Base-by-base conservation (phyloP, 1,140 invertebrate genomes). In the Ridgeia piscesae region DNA sequence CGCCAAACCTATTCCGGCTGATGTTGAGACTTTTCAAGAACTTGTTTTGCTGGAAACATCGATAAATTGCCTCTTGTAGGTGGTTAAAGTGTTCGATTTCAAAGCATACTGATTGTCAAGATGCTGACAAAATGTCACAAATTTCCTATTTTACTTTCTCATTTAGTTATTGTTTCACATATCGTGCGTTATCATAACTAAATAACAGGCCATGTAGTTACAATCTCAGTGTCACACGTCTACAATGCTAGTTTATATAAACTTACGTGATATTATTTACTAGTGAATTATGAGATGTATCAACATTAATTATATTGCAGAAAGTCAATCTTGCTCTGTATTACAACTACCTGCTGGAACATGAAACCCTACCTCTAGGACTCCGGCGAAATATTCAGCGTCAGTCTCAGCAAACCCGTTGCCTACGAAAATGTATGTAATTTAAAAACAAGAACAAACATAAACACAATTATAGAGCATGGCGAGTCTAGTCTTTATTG, bases 1-100 rank as follows among this genome's bases (percentile, higher is more conserved):
- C 94, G 21, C 94, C 94, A 91, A 96, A 95, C 88, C 92, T 93
- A 92, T 96, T 96, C 58, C 94, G 94, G 92, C 95, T 95, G 89
- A 96, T 92, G 93, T 95, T 93, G 0, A 96, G 93, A 89, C 95
- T 94, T 91, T 94, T 94, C 2, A 96, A 92, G 92, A 77, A 91
- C 35, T 91, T 91, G 91, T 92, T 93, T 90, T 93, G 88, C 93
- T 93, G 92, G 91, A 91, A 89, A 48, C 33, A 92, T 17, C 58
- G 58, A 17, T 31, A 77, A 14, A 77, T 21, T 77, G 58, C 58
- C 27, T 27, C 42, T 42, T 42, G 42, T 42, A 42, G 42, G 11
- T 42, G 11, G 42, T 42, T n/a, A 42, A 42, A 42, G 42, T 42
- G 42, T 42, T 42, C 42, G 42, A 42, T 42, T 42, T 42, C 42